A percentile compares a stretch with the other conserved stretches of the same genome.
Conservation (phyloP, 2,797 vertebrate species). For the Sarcoramphus papa region DNA sequence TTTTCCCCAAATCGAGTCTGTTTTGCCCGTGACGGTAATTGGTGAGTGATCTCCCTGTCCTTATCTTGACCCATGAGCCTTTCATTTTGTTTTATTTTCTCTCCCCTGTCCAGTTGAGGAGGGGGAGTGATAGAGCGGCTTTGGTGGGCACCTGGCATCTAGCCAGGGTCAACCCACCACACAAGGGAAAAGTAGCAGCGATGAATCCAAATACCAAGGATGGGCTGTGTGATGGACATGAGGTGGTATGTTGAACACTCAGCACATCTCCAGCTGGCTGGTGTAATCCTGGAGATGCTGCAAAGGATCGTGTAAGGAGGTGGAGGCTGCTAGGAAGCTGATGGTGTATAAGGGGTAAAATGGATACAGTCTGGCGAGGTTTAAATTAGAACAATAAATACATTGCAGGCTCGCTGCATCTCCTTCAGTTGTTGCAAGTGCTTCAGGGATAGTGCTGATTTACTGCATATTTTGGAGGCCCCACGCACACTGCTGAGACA, state of each 20-base stretch:
- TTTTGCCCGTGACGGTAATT: too few species aligned
- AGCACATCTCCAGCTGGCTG: background rate
- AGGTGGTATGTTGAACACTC: background rate
- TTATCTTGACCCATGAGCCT: too few species aligned
- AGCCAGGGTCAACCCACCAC: too few species aligned
- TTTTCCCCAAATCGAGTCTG: too few species aligned
- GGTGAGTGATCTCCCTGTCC: too few species aligned
- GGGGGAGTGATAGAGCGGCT: too few species aligned
- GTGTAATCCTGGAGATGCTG: background rate
- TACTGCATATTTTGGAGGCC: background rate
- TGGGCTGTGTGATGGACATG: accelerated
- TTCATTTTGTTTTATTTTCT: too few species aligned
- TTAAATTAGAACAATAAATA: slow-evolving; percentile 5
- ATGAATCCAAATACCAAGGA: background rate
- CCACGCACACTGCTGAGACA: background rate
- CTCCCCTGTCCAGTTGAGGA: too few species aligned
- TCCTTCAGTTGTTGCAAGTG: background rate
- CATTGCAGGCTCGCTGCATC: background rate
- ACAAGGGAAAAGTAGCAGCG: background rate
- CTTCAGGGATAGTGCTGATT: background rate
- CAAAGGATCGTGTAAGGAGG: background rate
- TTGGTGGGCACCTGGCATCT: too few species aligned
- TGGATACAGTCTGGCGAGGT: background rate
- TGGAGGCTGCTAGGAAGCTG: background rate
- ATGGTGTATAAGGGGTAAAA: background rate